phyloP scores from a whole-genome alignment of 2,888 invertebrate species.

The Epinotia nisella region DNA sequence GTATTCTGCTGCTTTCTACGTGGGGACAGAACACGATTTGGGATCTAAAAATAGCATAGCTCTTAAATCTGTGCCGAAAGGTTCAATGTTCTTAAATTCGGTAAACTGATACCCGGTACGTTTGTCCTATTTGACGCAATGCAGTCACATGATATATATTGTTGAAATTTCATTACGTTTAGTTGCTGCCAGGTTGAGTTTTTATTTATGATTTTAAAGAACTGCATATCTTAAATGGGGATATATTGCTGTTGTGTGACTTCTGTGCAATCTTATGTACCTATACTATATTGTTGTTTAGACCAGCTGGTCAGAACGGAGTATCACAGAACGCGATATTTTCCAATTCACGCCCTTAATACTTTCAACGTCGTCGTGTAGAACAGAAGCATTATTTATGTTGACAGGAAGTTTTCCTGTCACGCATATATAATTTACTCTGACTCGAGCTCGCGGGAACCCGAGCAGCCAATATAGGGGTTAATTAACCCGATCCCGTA shows the following conservation, averaged over 20 bases:
- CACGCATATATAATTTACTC: conserved; percentile 25
- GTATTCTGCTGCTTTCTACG: conserved; percentile 35
- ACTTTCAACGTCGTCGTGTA: background rate
- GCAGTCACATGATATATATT: conserved; percentile 43
- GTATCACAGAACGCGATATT: too few species aligned
- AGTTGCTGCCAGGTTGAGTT: conserved; percentile 14
- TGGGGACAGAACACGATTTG: conserved; percentile 15
- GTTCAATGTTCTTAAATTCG: conserved; percentile 13
- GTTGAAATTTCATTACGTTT: conserved; percentile 34
- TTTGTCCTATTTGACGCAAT: conserved; percentile 40
- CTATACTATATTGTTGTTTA: too few species aligned
- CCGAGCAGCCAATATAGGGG: conserved; percentile 41
- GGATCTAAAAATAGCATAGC: conserved; percentile 13
- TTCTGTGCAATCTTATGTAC: background rate
- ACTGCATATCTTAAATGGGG: conserved; percentile 4
- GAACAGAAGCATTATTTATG: conserved; percentile 1
- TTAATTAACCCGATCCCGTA: conserved; percentile 51
- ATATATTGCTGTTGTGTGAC: background rate
- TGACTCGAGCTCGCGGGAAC: conserved; percentile 7
- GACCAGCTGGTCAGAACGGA: too few species aligned
- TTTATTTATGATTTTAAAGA: conserved; percentile 20
- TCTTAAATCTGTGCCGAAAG: conserved; percentile 21
- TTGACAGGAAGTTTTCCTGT: conserved; percentile 30
- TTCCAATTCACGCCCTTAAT: too few species aligned
- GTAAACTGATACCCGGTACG: conserved; percentile 23